Base-by-base conservation (phyloP, 1,140 invertebrate species). In the Leptopilina boulardi region DNA sequence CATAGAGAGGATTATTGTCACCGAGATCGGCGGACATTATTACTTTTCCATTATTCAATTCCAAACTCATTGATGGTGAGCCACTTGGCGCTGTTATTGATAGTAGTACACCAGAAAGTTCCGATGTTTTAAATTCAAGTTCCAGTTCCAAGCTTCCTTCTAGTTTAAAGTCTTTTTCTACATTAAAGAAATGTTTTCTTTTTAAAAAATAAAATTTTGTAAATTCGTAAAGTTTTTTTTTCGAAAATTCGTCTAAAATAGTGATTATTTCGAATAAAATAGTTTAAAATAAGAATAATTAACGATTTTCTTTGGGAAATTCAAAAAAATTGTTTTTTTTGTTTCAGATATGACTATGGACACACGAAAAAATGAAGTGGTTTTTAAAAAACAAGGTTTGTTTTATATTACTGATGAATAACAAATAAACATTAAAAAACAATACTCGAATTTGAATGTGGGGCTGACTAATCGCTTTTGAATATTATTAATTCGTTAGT, bases 71-170 rank as follows among this genome's bases (percentile, higher is more conserved):
- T 0, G 95, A 94, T 11, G 95, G 94, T 54, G 92, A 93, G 15
- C 93, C 93, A 18, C 84, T 85, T 0, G 92, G 91, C 75, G 94
- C 93, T 47, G 94, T 94, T 5, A 96, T 93, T 18, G 94, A 95
- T 2, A 98, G 85, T 13, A 99, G 89, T 8, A 98, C 92, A 3
- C 97, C 97, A 72, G 94, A 94, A 71, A 94, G 91, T 87, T 97
- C 95, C 1, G 95, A 95, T 8, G 96, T 98, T 78, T 96, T 92
- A 87, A 98, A 98, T 87, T 98, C 95, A 44, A 98, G 90, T 83
- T 94, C 93, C 30, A 98, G 87, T 80, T 97, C 95, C 47, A 96
- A 89, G 23, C 93, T 89, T 51, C 92, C 91, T 30, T 94, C 94
- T 10, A 97, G 91, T 79, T 94, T 93, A 84, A 95, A 96, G 80